Evolutionary conservation across 1,140 invertebrate species (phyloP).

Genomic region (Anoplolepis gracilipes): DNA sequence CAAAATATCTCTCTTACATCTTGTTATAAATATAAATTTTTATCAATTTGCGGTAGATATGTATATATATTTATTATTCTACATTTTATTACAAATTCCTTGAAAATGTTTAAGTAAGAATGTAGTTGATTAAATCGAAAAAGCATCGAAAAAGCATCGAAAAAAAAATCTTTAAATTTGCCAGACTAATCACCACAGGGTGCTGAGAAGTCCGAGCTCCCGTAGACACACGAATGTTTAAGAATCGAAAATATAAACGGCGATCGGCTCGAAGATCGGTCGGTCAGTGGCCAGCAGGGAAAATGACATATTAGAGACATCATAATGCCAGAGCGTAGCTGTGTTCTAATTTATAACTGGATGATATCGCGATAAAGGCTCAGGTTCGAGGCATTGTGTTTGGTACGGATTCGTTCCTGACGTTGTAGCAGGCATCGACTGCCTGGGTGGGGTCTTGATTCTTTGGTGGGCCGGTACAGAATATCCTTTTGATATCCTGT

Average conservation of each 20-base stretch:
- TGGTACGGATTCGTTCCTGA: conserved; percentile 81
- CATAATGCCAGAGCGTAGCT: conserved; percentile 85
- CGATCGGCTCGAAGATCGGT: conserved; percentile 65
- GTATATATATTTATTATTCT: background rate
- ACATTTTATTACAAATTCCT: background rate
- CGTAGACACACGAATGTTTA: background rate
- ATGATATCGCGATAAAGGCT: conserved; percentile 85
- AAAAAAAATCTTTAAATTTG: conserved; percentile 11
- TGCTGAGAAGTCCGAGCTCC: background rate
- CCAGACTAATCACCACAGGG: background rate
- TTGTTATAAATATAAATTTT: conserved; percentile 8
- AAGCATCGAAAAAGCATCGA: background rate
- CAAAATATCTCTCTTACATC: background rate
- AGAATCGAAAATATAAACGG: conserved; percentile 44
- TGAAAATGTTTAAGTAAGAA: background rate
- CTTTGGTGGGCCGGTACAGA: conserved; percentile 84
- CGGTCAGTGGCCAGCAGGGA: conserved; percentile 74
- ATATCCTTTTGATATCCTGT: conserved; percentile 86
- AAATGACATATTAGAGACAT: conserved; percentile 86
- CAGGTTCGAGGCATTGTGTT: conserved; percentile 85
- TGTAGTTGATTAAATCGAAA: background rate
- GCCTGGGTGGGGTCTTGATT: conserved; percentile 83
- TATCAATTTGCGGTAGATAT: background rate
- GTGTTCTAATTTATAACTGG: conserved; percentile 86
- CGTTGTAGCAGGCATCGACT: conserved; percentile 79